Percentiles rank a stretch among this genome's conserved stretches.
Conservation (phyloP, 2,797 vertebrate genomes). For the Enteromius unitaeniatus region DNA sequence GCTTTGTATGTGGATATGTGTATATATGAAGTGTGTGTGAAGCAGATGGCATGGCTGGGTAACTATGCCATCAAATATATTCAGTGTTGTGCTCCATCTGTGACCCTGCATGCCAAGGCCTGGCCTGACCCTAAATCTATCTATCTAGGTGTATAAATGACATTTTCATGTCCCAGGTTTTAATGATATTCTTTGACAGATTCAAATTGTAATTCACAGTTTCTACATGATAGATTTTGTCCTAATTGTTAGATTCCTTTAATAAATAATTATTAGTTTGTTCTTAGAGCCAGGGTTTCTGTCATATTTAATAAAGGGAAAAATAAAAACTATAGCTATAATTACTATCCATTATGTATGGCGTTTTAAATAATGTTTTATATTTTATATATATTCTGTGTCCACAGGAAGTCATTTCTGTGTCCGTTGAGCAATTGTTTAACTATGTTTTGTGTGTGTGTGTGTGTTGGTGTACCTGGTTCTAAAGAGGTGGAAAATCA, state of each 20-base stretch:
- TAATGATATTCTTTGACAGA: not conserved
- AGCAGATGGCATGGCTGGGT: slow-evolving; percentile 60
- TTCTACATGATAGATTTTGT: no score
- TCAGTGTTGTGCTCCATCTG: slow-evolving; percentile 61
- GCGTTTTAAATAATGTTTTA: not conserved
- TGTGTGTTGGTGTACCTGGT: not conserved
- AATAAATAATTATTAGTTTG: not conserved
- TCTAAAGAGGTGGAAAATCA: not conserved
- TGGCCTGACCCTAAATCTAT: slow-evolving; percentile 47
- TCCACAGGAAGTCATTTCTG: not conserved
- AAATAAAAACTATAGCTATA: not conserved
- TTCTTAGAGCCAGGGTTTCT: not conserved
- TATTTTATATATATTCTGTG: not conserved
- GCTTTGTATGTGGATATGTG: slow-evolving; percentile 26
- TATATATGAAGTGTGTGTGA: slow-evolving; percentile 48
- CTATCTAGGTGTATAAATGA: not conserved
- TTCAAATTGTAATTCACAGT: not conserved
- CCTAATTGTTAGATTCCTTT: not conserved
- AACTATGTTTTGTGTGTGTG: no score
- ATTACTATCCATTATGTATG: not conserved
- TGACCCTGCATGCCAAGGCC: slow-evolving; percentile 54
- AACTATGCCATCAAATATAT: slow-evolving; percentile 59
- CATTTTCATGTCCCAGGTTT: not conserved
- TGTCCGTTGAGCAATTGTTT: not conserved
- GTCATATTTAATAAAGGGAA: not conserved